A percentile compares a stretch with the other conserved stretches of the same genome.
These are phyloP conservation scores for Onychorhynchus coronatus DNA, from an alignment of 2,113 vertebrate species.

Conservation along the genomic window DNA sequence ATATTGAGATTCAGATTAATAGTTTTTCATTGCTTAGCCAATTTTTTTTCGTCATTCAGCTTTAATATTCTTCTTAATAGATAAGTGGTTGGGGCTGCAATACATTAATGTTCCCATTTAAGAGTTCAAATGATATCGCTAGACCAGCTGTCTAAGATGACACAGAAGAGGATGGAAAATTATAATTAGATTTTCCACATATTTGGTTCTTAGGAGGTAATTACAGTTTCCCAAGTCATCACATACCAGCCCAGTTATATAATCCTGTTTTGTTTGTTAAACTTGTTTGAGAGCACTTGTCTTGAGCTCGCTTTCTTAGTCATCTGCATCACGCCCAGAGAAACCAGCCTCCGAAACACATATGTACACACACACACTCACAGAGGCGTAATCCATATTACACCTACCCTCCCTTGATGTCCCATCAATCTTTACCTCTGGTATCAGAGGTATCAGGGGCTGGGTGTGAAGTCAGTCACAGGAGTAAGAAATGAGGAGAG, in stretches of 20 bases:
- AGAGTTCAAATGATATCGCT: not conserved
- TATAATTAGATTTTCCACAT: conserved; percentile 44
- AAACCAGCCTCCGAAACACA: not conserved
- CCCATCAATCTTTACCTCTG: not conserved
- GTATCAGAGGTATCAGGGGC: not conserved
- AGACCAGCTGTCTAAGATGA: not conserved
- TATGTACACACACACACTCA: not conserved
- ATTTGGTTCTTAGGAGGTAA: conserved; percentile 5
- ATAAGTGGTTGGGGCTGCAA: not conserved
- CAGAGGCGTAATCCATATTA: not conserved
- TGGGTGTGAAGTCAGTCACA: not conserved
- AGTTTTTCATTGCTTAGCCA: not conserved
- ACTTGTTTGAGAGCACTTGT: conserved; percentile 52
- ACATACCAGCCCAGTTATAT: conserved; percentile 32
- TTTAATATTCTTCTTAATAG: not conserved
- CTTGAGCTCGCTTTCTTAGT: not conserved
- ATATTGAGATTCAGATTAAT: not conserved
- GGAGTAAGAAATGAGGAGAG: not conserved
- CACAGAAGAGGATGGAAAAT: conserved; percentile 11
- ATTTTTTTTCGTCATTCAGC: not conserved
- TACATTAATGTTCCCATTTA: not conserved
- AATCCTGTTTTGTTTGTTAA: conserved; percentile 57
- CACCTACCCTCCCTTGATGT: not conserved
- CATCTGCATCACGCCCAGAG: conserved; percentile 1
- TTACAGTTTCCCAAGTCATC: conserved; percentile 14